Evolutionary conservation across 2,888 invertebrate species (phyloP).

Genomic region (Heliconius sara): DNA sequence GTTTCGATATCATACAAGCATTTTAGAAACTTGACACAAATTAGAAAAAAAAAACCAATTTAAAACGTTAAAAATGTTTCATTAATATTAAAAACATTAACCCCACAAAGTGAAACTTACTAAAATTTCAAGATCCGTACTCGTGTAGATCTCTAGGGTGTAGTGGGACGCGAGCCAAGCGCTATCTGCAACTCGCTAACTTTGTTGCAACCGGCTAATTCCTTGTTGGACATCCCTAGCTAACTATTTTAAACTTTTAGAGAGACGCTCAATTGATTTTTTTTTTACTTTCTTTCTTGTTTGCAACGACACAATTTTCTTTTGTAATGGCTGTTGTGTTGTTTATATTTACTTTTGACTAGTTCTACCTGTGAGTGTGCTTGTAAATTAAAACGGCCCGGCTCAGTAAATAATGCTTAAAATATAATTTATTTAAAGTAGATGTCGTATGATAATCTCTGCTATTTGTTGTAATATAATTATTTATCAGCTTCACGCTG

Average conservation of each 20-base stretch:
- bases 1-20: too few relatives aligned
- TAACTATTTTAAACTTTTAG: constrained; percentile 41
- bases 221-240: constrained; percentile 39
- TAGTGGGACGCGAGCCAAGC: constrained; percentile 38
- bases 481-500: too few relatives aligned
- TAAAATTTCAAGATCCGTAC: constrained; percentile 33
- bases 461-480: too few relatives aligned
- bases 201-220: constrained; percentile 44
- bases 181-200: constrained; percentile 43
- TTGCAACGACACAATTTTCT: constrained; percentile 19
- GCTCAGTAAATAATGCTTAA: neutral
- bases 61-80: neutral
- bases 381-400: neutral
- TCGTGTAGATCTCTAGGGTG: constrained; percentile 32
- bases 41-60: neutral
- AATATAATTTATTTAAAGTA: neutral
- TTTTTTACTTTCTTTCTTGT: constrained; percentile 34
- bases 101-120: constrained; percentile 10
- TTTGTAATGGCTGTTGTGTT: constrained; percentile 2
- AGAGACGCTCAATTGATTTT: constrained; percentile 42
- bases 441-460: too few relatives aligned
- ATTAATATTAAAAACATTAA: neutral
- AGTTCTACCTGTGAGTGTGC: neutral
- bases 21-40: too few relatives aligned
- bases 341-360: neutral